Evolutionary conservation across 2,888 invertebrate genomes (phyloP).

Genomic region (Sepiola atlantica): DNA sequence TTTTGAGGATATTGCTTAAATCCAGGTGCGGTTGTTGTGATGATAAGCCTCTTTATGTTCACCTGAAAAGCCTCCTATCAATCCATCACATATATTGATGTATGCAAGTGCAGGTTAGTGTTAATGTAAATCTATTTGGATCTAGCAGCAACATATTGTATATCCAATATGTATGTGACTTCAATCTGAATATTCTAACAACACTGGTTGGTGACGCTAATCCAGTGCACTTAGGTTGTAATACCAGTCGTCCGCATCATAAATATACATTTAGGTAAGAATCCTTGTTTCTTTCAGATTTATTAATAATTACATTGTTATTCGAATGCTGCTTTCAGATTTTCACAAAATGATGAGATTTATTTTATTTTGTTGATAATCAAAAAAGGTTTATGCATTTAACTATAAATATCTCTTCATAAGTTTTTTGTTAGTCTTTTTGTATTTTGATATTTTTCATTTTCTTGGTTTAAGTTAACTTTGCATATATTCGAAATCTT

Average conservation of each 20-base stretch:
- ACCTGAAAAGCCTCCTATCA: background rate
- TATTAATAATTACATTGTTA: background rate
- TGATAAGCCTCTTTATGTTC: slow-evolving; percentile 44
- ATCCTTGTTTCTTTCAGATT: background rate
- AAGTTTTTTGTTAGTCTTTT: background rate
- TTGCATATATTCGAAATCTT: background rate
- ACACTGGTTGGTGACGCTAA: slow-evolving; percentile 35
- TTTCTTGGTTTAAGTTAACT: background rate
- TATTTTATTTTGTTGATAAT: background rate
- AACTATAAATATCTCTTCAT: background rate
- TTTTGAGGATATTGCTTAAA: slow-evolving; percentile 41
- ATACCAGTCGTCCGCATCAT: background rate
- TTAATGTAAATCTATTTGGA: slow-evolving; percentile 43
- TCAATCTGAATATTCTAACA: background rate
- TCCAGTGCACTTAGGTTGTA: background rate
- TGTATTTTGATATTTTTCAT: background rate
- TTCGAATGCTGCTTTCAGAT: background rate
- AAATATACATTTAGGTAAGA: slow-evolving; percentile 32
- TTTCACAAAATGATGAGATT: background rate
- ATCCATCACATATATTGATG: background rate
- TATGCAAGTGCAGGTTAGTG: background rate
- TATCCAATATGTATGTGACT: background rate
- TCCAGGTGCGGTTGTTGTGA: slow-evolving; percentile 39
- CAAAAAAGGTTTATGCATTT: background rate
- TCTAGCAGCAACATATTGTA: background rate